phyloP scores from a whole-genome alignment of 2,888 invertebrate species.

The Eupithecia pulchellata region DNA sequence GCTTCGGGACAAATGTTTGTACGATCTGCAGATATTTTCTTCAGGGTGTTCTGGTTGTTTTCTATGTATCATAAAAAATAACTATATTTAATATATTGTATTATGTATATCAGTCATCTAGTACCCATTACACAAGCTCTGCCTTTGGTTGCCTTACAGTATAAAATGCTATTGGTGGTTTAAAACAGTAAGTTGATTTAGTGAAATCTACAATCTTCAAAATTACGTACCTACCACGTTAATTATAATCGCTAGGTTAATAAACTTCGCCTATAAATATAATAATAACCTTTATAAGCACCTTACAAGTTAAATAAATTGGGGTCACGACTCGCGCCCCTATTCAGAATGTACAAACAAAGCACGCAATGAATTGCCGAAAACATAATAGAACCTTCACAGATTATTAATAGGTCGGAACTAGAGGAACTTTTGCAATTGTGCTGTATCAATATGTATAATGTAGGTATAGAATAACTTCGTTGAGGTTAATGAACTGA shows the following conservation, averaged over 20 bases:
- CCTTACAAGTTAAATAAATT: constrained; percentile 3
- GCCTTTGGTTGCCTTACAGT: too few species aligned
- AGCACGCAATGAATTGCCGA: constrained; percentile 27
- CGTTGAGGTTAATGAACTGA: too few species aligned
- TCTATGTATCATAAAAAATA: too few species aligned
- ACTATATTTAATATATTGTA: too few species aligned
- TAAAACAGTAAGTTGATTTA: background rate
- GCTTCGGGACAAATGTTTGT: too few species aligned
- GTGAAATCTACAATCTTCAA: background rate
- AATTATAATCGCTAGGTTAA: background rate
- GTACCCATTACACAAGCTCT: too few species aligned
- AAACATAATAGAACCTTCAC: constrained; percentile 19
- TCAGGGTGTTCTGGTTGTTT: too few species aligned
- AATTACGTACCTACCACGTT: background rate
- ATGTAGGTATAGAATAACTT: too few species aligned
- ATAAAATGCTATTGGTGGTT: too few species aligned
- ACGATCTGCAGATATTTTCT: too few species aligned
- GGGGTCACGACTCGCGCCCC: constrained; percentile 16
- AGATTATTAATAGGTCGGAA: background rate
- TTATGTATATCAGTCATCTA: too few species aligned
- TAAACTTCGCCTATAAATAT: background rate
- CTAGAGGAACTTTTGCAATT: background rate
- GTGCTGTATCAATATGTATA: background rate
- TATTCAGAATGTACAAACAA: constrained; percentile 10
- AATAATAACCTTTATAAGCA: constrained; percentile 3